Base-by-base conservation (phyloP, 2,113 vertebrate species). In the Romanogobio albipinnatus region DNA sequence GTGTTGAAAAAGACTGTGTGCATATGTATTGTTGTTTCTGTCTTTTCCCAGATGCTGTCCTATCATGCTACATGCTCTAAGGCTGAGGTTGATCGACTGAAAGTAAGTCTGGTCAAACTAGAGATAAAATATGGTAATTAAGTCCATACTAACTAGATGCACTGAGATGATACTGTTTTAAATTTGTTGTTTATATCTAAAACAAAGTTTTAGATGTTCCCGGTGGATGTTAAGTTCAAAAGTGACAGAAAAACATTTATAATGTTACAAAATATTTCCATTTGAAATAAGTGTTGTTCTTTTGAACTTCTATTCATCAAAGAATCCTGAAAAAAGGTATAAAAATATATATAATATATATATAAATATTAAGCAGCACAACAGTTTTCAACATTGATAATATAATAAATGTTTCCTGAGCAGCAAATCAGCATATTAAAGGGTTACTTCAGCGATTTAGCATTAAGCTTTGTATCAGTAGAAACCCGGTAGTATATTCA, bases 41-140 rank as follows among this genome's bases (percentile, higher is more conserved):
- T 73, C 75, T 88, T 78, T 68, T 56, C 22, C 71, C 84, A 95
- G 95, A 94, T 95, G 95, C 86, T 95, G 90, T 95, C 95, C 43
- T 95, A 95, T 86, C 95, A 95, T 68, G 95, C 94, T 9, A 95
- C 95, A 33, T 95, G 94, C 88, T 95, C 95, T 82, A 95, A 95
- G 87, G 93, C 93, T 75, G 95, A 95, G 90, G 95, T 95, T 29
- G 95, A 95, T 90, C 91, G 93, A 84, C 93, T 95, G 19, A 95
- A 95, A 94, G 95, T 95, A 93, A 92, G 43, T 11, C 29, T 70
- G 17, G 33, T 47, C 24, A 76, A 75, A 45, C 33, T 15, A 43
- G 5, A 24, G 7, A 62, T 26, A 73, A 75, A 77, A 26, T 58
- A 17, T 9, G 24, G 58, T 24, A 84, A 73, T 80, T 10, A 53